phyloP scores from a whole-genome alignment of 1,140 invertebrate species.

The Lerema accius region DNA sequence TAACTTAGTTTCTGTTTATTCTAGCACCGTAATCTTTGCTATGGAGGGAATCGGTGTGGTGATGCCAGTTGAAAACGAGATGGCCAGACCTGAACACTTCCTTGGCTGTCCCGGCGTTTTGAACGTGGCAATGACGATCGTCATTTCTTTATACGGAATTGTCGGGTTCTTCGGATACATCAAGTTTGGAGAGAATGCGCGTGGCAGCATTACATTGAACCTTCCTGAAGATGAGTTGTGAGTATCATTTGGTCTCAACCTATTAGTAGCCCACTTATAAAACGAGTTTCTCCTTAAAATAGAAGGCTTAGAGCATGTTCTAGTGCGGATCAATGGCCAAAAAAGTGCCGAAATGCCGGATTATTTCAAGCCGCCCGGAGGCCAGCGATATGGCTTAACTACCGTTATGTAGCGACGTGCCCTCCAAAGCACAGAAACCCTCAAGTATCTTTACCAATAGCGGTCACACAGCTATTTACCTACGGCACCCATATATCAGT shows the following conservation, averaged over 20 bases:
- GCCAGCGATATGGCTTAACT: too few species aligned
- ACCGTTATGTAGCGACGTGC: too few species aligned
- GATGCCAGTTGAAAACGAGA: constrained; percentile 94
- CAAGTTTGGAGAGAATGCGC: constrained; percentile 86
- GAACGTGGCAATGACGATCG: constrained; percentile 91
- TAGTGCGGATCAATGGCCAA: too few species aligned
- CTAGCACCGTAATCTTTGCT: constrained; percentile 89
- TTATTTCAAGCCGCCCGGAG: too few species aligned
- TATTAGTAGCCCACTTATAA: not conserved
- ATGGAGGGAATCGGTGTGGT: constrained; percentile 92
- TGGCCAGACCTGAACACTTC: constrained; percentile 90
- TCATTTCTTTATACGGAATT: constrained; percentile 88
- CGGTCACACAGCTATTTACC: too few species aligned
- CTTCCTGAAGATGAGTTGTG: constrained; percentile 85
- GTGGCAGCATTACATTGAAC: constrained; percentile 88
- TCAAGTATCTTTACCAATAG: too few species aligned
- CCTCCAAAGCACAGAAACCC: too few species aligned
- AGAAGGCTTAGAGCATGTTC: too few species aligned
- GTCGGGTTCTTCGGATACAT: constrained; percentile 94
- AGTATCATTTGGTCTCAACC: constrained; percentile 45
- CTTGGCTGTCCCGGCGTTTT: constrained; percentile 91
- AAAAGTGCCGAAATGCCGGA: too few species aligned
- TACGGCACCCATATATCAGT: too few species aligned
- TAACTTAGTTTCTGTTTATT: constrained; percentile 37
- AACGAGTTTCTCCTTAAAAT: not conserved